Base-by-base conservation (phyloP, 2,888 invertebrate species). In the Temnothorax ravouxi region DNA sequence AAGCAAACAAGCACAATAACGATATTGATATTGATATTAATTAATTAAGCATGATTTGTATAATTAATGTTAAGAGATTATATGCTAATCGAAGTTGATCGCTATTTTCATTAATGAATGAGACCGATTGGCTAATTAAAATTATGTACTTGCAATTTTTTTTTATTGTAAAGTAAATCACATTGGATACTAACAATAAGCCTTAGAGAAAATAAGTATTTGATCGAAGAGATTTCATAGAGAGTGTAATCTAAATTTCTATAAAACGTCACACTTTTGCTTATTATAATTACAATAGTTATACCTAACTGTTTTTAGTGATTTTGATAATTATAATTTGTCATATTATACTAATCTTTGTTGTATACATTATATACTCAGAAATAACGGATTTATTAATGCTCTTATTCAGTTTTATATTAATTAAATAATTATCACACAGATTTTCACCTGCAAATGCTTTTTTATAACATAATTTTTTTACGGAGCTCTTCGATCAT, bases 1-100 rank as follows among this genome's bases (percentile, higher is more conserved):
- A 72, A 82, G 52, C 67, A 87, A 86, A 76, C 82, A 87, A 87
- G 88, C 88, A 90, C 90, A 91, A 90, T 90, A 88, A 92, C 62
- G 69, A 82, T 79, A 29, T 34, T 54, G 62, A 82, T 80, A 83
- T 21, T 21, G 71, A 87, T 84, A 84, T 62, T 62, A 79, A 83
- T n/a, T 71, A 69, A 82, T 71, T 76, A 59, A 11, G 64, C 50
- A n/a, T 75, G 47, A 56, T 87, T 88, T 59, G 6, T 72, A 83
- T 52, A 50, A 77, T 69, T 41, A 59, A 59, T 8, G 9, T 50
- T 76, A 72, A 29, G 29, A 34, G 62, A 75, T 52, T 6, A 34
- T 18, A 21, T n/a, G 38, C 6, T 50, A 47, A 75, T 75, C 21
- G 2, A 29, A 47, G 9, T 11, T 13, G 18, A 59, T 44, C 11